Percentiles rank a stretch among this genome's conserved stretches.
Conservation (phyloP, 2,888 invertebrate genomes). For the Coecobrya sp. region DNA sequence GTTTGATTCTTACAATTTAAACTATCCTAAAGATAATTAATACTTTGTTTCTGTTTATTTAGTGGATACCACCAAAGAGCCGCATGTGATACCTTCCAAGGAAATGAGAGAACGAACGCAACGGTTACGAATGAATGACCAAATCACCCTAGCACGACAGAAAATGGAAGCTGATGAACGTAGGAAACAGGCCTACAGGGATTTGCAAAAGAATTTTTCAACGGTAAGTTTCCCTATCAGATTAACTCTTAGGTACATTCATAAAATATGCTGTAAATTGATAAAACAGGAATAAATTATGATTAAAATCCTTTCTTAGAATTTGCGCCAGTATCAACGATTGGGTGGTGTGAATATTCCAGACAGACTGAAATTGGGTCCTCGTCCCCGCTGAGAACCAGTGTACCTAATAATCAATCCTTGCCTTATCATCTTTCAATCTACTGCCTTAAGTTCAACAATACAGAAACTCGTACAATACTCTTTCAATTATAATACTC, state of each 20-base stretch:
- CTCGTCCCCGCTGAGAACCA: background rate
- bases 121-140: constrained; percentile 40
- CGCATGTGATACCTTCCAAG: constrained; percentile 50
- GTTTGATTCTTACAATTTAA: too few species aligned
- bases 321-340: constrained; percentile 54
- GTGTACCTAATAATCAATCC: too few species aligned
- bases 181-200: background rate
- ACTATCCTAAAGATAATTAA: background rate
- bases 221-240: constrained; percentile 9
- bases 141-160: background rate
- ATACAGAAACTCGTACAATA: too few species aligned
- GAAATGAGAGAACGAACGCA: constrained; percentile 66
- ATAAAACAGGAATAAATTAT: background rate
- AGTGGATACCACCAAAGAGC: background rate
- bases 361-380: constrained; percentile 49
- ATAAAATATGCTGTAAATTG: too few species aligned
- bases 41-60: constrained; percentile 2
- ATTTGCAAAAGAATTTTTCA: constrained; percentile 48
- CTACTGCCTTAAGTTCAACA: too few species aligned
- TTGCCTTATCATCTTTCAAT: too few species aligned
- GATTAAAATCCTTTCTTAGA: constrained; percentile 3
- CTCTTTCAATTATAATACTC: too few species aligned
- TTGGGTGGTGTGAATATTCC: constrained; percentile 48
- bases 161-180: constrained; percentile 57
- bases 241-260: background rate